phyloP scores from a whole-genome alignment of 2,797 vertebrate species.

The Nasua narica region DNA sequence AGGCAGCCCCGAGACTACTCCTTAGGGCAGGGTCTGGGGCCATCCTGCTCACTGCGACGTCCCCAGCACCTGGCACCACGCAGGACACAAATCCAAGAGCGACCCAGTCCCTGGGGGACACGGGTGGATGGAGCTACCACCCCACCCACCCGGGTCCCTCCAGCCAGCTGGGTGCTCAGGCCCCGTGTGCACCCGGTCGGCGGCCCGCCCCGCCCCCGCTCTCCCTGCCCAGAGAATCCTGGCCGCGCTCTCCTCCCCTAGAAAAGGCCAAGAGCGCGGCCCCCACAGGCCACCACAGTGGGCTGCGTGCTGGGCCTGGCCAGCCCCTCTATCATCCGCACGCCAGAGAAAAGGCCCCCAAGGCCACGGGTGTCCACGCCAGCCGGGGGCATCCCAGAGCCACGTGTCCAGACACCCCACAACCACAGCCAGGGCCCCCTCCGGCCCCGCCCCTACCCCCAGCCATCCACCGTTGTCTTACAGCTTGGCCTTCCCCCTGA shows the following conservation, averaged over 20 bases:
- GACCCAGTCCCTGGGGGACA: not conserved
- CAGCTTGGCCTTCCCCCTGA: not conserved
- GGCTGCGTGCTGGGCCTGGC: too few species aligned
- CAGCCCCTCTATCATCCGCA: not conserved
- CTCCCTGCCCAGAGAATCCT: not conserved
- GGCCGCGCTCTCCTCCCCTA: fast-evolving
- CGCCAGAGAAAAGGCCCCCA: not conserved
- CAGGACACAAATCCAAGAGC: not conserved
- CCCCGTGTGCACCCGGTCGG: not conserved
- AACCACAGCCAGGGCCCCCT: not conserved
- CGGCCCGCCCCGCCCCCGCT: fast-evolving
- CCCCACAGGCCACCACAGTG: not conserved
- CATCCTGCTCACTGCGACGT: fast-evolving
- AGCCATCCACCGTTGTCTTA: not conserved
- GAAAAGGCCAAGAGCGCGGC: not conserved
- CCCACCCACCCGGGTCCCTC: not conserved
- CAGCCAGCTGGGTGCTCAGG: not conserved
- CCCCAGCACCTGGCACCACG: not conserved
- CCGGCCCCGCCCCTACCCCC: not conserved
- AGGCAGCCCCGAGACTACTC: not conserved
- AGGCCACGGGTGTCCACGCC: not conserved
- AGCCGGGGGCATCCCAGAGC: not conserved
- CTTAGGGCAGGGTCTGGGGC: too few species aligned
- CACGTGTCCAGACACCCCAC: too few species aligned
- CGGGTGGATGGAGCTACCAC: not conserved